These are phyloP conservation scores for Diuraphis noxia DNA, from an alignment of 1,140 invertebrate species.

Conservation along the genomic window DNA sequence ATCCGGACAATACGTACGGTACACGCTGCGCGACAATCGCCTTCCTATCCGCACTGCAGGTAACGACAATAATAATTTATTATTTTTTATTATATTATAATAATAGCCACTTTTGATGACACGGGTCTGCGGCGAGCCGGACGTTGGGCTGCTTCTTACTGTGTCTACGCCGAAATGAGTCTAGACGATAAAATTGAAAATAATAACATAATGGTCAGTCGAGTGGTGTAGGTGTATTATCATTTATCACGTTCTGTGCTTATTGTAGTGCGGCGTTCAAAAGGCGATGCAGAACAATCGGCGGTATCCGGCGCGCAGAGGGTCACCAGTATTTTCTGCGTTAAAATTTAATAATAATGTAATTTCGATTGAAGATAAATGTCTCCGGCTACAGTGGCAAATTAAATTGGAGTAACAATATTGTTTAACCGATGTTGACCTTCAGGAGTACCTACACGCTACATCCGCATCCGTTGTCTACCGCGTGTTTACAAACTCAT, in stretches of 20 bases:
- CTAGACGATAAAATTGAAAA: neutral
- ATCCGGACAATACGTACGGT: neutral
- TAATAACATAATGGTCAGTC: neutral
- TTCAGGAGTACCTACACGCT: too few relatives aligned
- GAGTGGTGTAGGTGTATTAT: neutral
- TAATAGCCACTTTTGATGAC: neutral
- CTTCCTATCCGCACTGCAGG: neutral
- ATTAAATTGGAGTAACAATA: too few relatives aligned
- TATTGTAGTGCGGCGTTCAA: neutral
- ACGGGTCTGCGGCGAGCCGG: neutral
- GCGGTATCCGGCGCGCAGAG: neutral
- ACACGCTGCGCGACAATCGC: neutral
- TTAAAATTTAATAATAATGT: neutral
- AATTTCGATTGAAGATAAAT: too few relatives aligned
- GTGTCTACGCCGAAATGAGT: neutral
- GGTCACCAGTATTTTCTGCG: neutral
- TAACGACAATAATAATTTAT: constrained; percentile 1
- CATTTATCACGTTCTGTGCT: neutral
- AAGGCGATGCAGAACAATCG: neutral
- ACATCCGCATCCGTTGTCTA: too few relatives aligned
- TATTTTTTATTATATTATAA: neutral
- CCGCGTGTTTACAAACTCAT: too few relatives aligned
- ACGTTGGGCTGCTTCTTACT: neutral
- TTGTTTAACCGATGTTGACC: too few relatives aligned
- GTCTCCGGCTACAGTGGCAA: too few relatives aligned